These are phyloP conservation scores for Drosophila kepulauana DNA, from an alignment of 1,140 invertebrate species.

Conservation along the genomic window DNA sequence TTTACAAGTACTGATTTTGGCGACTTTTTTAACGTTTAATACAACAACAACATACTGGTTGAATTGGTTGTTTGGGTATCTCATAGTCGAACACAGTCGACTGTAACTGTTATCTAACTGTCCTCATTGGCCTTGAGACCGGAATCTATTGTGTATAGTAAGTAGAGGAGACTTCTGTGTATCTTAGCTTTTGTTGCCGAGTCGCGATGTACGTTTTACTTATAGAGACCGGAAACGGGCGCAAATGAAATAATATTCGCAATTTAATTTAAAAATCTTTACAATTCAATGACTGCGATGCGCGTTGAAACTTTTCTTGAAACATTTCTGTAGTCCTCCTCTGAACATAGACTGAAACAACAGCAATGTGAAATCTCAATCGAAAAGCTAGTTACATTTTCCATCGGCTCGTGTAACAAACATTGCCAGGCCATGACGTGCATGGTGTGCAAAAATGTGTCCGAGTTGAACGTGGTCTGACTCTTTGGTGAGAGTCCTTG, in stretches of 20 bases:
- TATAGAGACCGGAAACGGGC: conserved; percentile 65
- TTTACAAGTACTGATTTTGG: no score
- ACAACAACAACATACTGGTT: no score
- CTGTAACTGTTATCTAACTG: no score
- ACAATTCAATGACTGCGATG: conserved; percentile 61
- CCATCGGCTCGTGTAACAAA: conserved; percentile 53
- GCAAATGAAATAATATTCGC: conserved; percentile 74
- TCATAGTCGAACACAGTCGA: no score
- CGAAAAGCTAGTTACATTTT: conserved; percentile 60
- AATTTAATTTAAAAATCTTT: conserved; percentile 68
- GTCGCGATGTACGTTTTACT: conserved; percentile 46
- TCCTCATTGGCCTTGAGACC: no score
- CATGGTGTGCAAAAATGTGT: conserved; percentile 14
- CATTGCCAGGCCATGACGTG: conserved; percentile 56
- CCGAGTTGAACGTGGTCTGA: conserved; percentile 51
- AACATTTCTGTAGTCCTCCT: conserved; percentile 16
- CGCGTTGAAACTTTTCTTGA: conserved; percentile 31
- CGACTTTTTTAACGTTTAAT: no score
- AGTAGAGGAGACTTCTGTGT: conserved; percentile 33
- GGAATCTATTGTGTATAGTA: no score
- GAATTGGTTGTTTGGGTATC: no score
- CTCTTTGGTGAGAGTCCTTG: conserved; percentile 42
- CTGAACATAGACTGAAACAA: not conserved
- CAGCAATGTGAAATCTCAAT: conserved; percentile 40
- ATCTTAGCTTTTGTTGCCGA: conserved; percentile 21